Evolutionary conservation across 1,140 invertebrate genomes (phyloP).

Genomic region (Notospermus geniculatus): DNA sequence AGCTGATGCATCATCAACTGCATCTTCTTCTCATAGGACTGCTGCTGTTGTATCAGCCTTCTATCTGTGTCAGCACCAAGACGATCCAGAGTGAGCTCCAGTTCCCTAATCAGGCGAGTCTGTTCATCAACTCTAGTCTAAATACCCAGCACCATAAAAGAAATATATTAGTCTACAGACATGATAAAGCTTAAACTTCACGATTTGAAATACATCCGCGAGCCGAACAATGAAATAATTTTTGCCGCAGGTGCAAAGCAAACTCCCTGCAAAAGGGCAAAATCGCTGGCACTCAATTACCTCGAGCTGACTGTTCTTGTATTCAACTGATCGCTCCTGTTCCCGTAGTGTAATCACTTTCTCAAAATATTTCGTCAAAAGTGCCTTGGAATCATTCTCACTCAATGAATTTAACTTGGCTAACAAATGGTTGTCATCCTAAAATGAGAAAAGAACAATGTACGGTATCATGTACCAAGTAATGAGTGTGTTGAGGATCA

Average conservation of each 20-base stretch:
- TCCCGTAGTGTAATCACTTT: conserved; percentile 80
- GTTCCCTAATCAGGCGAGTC: conserved; percentile 50
- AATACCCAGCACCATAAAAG: no score
- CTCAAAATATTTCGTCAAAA: conserved; percentile 84
- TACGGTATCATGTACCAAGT: no score
- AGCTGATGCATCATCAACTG: conserved; percentile 54
- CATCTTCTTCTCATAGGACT: conserved; percentile 57
- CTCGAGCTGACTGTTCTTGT: conserved; percentile 67
- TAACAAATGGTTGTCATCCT: conserved; percentile 65
- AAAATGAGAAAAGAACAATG: no score
- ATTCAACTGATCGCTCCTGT: conserved; percentile 67
- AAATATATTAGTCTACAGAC: no score
- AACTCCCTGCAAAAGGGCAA: no score
- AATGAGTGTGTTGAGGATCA: no score
- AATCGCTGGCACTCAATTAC: conserved; percentile 35
- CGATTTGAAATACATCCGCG: no score
- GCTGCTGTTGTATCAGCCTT: conserved; percentile 52
- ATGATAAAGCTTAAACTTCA: no score
- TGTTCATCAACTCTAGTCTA: conserved; percentile 58
- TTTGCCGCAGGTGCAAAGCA: no score
- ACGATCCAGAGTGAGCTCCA: conserved; percentile 52
- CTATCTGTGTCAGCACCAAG: conserved; percentile 53
- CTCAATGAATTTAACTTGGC: conserved; percentile 66
- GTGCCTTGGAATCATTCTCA: conserved; percentile 73
- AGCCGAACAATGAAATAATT: no score